phyloP scores from a whole-genome alignment of 2,888 invertebrate genomes.

The Amblyjoppa proteus region DNA sequence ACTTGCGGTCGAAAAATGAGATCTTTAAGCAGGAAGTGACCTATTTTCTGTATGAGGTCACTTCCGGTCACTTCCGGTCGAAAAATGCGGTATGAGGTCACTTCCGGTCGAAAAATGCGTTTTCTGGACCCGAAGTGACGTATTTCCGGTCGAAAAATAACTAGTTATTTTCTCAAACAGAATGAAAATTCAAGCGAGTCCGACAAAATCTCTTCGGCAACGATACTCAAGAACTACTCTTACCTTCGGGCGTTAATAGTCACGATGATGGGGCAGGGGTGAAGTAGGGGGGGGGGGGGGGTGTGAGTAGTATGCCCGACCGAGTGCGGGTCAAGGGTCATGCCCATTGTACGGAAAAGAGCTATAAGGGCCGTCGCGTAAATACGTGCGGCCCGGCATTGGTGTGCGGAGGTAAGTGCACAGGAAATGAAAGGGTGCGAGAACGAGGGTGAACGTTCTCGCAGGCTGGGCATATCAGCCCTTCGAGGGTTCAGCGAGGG shows the following conservation, averaged over 20 bases:
- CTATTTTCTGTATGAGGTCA: too few relatives aligned
- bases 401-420: slow-evolving; percentile 22
- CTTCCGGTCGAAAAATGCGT: too few relatives aligned
- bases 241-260: slow-evolving; percentile 4
- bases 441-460: slow-evolving; percentile 43
- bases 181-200: neutral
- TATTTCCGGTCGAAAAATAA: too few relatives aligned
- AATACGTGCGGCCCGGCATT: slow-evolving; percentile 13
- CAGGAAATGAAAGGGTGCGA: slow-evolving; percentile 20
- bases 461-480: neutral
- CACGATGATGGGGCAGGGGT: neutral
- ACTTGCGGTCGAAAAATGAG: too few relatives aligned
- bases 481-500: slow-evolving; percentile 1
- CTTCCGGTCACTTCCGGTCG: too few relatives aligned
- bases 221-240: slow-evolving; percentile 30
- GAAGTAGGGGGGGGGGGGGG: neutral
- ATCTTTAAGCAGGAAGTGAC: too few relatives aligned
- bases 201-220: slow-evolving; percentile 18
- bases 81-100: too few relatives aligned
- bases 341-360: slow-evolving; percentile 39
- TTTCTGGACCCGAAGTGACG: too few relatives aligned
- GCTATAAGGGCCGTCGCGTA: slow-evolving; percentile 24
- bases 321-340: slow-evolving; percentile 56
- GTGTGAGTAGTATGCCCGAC: slow-evolving; percentile 10
- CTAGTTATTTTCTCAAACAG: neutral